These are phyloP conservation scores for Zapus hudsonius DNA, from an alignment of 2,113 vertebrate genomes.

Conservation along the genomic window DNA sequence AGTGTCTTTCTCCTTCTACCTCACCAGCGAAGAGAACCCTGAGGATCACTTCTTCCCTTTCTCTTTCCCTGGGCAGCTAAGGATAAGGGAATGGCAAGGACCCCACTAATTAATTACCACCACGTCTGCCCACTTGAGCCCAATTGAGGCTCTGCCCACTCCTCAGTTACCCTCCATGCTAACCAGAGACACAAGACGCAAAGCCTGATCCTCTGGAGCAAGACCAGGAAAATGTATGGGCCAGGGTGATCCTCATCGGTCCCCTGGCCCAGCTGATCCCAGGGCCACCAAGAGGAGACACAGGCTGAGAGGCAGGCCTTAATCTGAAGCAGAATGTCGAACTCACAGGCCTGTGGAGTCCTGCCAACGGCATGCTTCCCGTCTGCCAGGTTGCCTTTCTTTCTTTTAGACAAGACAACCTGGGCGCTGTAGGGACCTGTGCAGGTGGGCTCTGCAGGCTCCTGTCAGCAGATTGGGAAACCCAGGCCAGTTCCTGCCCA, in stretches of 20 bases:
- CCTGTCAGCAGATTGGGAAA: neutral
- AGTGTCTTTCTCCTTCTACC: neutral
- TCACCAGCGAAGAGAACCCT: neutral
- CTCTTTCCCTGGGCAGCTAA: slow-evolving; percentile 6
- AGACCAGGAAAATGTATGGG: neutral
- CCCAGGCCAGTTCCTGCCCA: neutral
- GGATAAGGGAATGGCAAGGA: neutral
- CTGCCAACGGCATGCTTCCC: slow-evolving; percentile 69
- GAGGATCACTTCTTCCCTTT: neutral
- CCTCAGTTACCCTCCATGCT: neutral
- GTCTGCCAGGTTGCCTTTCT: slow-evolving; percentile 78
- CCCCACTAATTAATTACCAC: neutral
- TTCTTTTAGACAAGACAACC: slow-evolving; percentile 52
- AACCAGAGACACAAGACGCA: neutral
- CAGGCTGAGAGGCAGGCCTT: slow-evolving; percentile 79
- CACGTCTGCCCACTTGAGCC: neutral
- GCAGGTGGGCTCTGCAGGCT: neutral
- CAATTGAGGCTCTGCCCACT: neutral
- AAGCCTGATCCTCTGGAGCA: neutral
- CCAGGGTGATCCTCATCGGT: neutral
- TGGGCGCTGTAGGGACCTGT: neutral
- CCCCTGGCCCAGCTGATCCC: slow-evolving; percentile 54
- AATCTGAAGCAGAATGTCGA: slow-evolving; percentile 75
- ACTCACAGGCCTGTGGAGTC: slow-evolving; percentile 81
- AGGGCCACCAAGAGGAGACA: slow-evolving; percentile 65